Evolutionary conservation across 2,113 vertebrate genomes (phyloP).

Genomic region (Ia io): DNA sequence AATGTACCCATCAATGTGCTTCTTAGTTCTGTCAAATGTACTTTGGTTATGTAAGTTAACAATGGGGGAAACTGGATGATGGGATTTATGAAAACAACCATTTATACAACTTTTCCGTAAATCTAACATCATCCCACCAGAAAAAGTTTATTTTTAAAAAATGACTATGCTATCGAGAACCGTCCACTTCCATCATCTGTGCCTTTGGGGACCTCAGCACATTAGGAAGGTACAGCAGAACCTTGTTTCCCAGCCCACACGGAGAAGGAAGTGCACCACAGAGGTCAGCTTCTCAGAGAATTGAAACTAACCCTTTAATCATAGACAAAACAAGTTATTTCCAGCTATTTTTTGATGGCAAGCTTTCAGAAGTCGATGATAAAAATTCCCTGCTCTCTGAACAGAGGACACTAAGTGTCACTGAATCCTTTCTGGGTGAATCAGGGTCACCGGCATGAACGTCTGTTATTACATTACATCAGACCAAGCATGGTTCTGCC

Average conservation of each 20-base stretch:
- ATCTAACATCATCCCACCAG: neutral
- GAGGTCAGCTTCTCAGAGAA: conserved; percentile 16
- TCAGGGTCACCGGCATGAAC: neutral
- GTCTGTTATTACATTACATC: neutral
- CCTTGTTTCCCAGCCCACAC: neutral
- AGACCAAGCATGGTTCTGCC: neutral
- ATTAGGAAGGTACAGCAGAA: neutral
- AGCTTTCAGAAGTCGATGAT: conserved; percentile 1
- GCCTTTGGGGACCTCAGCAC: neutral
- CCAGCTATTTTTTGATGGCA: neutral
- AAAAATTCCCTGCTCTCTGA: neutral
- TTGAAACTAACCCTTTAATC: neutral
- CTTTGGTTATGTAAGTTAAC: neutral
- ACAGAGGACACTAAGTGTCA: neutral
- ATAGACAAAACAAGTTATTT: neutral
- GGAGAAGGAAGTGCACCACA: neutral
- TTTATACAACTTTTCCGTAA: neutral
- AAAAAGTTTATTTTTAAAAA: neutral
- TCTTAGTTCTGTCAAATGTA: neutral
- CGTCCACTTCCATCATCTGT: neutral
- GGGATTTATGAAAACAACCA: neutral
- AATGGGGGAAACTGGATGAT: neutral
- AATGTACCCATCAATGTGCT: neutral
- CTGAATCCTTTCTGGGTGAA: neutral
- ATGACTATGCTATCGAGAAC: neutral